phyloP scores from a whole-genome alignment of 2,888 invertebrate genomes.

The Syrphus vitripennis region DNA sequence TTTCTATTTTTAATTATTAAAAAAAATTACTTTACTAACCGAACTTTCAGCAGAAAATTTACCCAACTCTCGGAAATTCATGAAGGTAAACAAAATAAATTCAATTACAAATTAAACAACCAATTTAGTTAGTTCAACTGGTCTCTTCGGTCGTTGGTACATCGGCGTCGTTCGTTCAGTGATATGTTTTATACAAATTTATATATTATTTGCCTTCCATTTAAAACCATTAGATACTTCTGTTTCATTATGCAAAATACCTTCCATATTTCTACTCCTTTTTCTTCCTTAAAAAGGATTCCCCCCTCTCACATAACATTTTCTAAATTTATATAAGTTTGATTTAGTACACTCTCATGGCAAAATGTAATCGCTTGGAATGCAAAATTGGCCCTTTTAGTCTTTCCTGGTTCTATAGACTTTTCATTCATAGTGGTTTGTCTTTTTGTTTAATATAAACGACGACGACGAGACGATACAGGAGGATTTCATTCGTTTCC shows the following conservation, averaged over 20 bases:
- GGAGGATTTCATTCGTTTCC: not conserved
- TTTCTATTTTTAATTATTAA: too few species aligned
- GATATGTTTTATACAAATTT: not conserved
- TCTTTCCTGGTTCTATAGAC: not conserved
- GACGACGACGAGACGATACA: not conserved
- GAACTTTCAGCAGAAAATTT: too few species aligned
- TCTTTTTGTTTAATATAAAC: too few species aligned
- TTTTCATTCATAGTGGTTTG: not conserved
- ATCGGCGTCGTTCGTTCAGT: too few species aligned
- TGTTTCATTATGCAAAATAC: constrained; percentile 24
- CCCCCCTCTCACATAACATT: not conserved
- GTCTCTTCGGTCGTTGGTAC: too few species aligned
- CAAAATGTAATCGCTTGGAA: constrained; percentile 56
- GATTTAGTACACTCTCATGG: constrained; percentile 44
- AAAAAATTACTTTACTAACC: too few species aligned
- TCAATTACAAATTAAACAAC: constrained; percentile 47
- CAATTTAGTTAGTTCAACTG: not conserved
- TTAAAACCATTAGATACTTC: constrained; percentile 38
- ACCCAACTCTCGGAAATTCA: not conserved
- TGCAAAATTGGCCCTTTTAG: constrained; percentile 24
- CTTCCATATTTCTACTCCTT: not conserved
- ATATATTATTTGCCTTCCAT: not conserved
- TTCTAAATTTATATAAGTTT: constrained; percentile 17
- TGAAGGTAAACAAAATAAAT: constrained; percentile 60
- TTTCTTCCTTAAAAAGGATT: not conserved